Evolutionary conservation across 2,113 vertebrate species (phyloP).

Genomic region (Osmerus eperlanus): DNA sequence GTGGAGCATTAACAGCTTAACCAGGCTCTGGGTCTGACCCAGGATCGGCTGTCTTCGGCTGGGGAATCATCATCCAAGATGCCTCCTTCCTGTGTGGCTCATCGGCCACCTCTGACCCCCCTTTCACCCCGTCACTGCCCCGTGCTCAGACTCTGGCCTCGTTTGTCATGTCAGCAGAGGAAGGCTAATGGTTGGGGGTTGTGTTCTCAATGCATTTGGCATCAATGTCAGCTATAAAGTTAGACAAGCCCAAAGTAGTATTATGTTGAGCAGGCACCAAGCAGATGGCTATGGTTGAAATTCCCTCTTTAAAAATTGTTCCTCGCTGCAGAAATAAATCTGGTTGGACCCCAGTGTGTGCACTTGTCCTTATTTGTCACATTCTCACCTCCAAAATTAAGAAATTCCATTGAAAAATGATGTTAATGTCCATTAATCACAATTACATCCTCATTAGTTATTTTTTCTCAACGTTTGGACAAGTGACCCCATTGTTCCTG

Average conservation of each 20-base stretch:
- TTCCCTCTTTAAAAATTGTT: not conserved
- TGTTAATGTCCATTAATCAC: constrained; percentile 27
- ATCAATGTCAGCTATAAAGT: not conserved
- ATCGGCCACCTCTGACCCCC: constrained; percentile 48
- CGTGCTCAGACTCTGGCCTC: constrained; percentile 54
- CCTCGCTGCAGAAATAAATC: not conserved
- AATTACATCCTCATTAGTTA: constrained; percentile 33
- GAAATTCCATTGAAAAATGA: constrained; percentile 20
- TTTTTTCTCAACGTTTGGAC: constrained; percentile 48
- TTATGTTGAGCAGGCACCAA: constrained; percentile 9
- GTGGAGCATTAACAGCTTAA: constrained; percentile 41
- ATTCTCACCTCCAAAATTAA: constrained; percentile 1
- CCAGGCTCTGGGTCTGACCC: constrained; percentile 42
- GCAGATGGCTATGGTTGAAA: constrained; percentile 4
- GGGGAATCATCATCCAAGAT: constrained; percentile 27
- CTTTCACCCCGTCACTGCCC: constrained; percentile 46
- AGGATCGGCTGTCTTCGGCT: constrained; percentile 24
- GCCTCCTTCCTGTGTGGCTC: constrained; percentile 46
- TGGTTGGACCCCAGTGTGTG: not conserved
- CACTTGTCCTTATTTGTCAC: constrained; percentile 4
- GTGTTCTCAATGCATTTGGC: constrained; percentile 40
- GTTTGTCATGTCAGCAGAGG: constrained; percentile 60
- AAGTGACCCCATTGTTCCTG: constrained; percentile 59
- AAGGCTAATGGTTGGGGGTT: constrained; percentile 18
- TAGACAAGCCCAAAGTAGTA: constrained; percentile 23